phyloP scores from a whole-genome alignment of 1,140 invertebrate genomes.

The Olivierus martensii region DNA sequence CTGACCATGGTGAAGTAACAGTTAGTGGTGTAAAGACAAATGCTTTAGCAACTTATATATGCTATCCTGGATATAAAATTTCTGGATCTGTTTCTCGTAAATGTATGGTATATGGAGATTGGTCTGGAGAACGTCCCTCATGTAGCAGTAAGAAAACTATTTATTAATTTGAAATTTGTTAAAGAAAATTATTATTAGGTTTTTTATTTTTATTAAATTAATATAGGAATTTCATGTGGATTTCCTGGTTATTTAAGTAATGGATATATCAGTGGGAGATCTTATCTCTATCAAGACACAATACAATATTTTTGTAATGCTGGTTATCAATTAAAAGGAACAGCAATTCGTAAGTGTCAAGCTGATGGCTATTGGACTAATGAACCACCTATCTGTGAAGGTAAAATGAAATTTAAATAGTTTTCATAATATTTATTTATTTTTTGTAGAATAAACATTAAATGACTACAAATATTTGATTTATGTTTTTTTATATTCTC shows the following conservation, averaged over 20 bases:
- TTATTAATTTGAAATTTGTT: too few relatives aligned
- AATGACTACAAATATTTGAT: too few relatives aligned
- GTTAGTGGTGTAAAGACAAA: conserved; percentile 26
- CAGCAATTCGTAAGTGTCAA: conserved; percentile 6
- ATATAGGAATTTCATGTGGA: conserved; percentile 37
- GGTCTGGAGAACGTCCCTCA: conserved; percentile 26
- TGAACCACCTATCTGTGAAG: conserved; percentile 14
- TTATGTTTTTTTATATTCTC: too few relatives aligned
- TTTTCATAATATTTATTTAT: too few relatives aligned
- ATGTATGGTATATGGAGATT: conserved; percentile 31
- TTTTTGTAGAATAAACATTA: too few relatives aligned
- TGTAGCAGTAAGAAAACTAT: conserved; percentile 36
- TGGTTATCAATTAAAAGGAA: conserved; percentile 11
- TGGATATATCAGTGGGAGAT: conserved; percentile 36
- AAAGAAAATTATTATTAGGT: too few relatives aligned
- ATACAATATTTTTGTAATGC: conserved; percentile 14
- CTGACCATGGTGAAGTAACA: conserved; percentile 30
- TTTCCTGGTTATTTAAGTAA: conserved; percentile 41
- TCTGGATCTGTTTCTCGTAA: conserved; percentile 19
- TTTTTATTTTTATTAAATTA: conserved; percentile 1
- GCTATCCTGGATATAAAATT: conserved; percentile 29
- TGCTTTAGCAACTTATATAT: conserved; percentile 27
- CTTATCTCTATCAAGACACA: conserved; percentile 38
- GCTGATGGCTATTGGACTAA: conserved; percentile 13
- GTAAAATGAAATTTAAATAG: too few relatives aligned